Evolutionary conservation across 2,888 invertebrate species (phyloP).

Genomic region (Meghimatium bilineatum): DNA sequence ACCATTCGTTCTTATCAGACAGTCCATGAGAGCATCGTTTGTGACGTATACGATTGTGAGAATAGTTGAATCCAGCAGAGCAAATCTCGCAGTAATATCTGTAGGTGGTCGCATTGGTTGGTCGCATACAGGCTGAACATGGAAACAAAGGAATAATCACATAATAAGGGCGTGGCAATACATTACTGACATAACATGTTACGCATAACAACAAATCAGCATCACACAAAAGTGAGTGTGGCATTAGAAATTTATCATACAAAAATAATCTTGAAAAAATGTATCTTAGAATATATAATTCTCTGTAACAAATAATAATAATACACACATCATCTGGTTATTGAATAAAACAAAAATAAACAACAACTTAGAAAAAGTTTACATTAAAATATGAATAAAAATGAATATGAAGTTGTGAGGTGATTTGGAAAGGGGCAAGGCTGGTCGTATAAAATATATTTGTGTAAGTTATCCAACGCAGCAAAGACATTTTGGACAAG

Average conservation of each 20-base stretch:
- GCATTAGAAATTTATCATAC: background rate
- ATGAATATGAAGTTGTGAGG: background rate
- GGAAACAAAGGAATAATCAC: constrained; percentile 6
- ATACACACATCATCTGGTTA: background rate
- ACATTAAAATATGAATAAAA: background rate
- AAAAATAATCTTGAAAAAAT: background rate
- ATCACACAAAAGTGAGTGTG: background rate
- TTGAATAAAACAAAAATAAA: background rate
- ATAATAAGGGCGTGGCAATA: background rate
- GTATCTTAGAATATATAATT: too few relatives aligned
- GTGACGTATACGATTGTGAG: constrained; percentile 35
- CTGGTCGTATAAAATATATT: background rate
- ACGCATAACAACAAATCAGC: background rate
- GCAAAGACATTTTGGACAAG: background rate
- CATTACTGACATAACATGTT: background rate
- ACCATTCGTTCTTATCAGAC: constrained; percentile 6
- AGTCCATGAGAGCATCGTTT: constrained; percentile 32
- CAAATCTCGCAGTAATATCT: constrained; percentile 38
- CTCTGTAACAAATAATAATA: background rate
- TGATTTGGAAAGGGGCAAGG: background rate
- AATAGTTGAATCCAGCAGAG: constrained; percentile 36
- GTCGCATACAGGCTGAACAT: constrained; percentile 11
- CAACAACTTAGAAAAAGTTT: background rate
- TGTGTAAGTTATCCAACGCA: background rate
- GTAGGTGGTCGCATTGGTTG: background rate